Evolutionary conservation across 2,888 invertebrate species (phyloP).

Genomic region (Thalpophila matura): DNA sequence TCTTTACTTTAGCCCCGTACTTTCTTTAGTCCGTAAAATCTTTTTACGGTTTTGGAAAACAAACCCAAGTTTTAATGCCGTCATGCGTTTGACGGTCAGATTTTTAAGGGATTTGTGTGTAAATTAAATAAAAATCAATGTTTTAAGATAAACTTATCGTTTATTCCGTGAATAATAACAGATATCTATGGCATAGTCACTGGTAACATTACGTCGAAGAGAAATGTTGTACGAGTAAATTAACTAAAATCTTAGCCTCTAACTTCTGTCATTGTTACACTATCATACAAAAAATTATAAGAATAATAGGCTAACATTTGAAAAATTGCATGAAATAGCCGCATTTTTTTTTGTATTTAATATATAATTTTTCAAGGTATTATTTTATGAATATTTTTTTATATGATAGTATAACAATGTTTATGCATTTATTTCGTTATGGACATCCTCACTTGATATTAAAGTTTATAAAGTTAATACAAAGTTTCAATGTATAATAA

Average conservation of each 20-base stretch:
- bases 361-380: neutral
- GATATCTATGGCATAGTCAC: slow-evolving; percentile 89
- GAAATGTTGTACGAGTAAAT: slow-evolving; percentile 67
- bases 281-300: slow-evolving; percentile 23
- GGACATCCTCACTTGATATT: slow-evolving; percentile 15
- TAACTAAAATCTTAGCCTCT: slow-evolving; percentile 80
- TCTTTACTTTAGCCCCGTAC: no score
- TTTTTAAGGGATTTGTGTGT: neutral
- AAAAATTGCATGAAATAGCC: no score
- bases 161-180: slow-evolving; percentile 88
- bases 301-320: no score
- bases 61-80: no score
- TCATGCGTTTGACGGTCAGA: no score
- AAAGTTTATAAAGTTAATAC: slow-evolving; percentile 15
- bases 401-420: slow-evolving; percentile 39
- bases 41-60: no score
- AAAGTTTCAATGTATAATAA: slow-evolving; percentile 4
- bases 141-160: slow-evolving; percentile 72
- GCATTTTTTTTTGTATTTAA: no score
- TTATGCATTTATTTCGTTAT: slow-evolving; percentile 16
- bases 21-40: no score
- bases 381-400: neutral
- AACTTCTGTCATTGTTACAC: slow-evolving; percentile 59
- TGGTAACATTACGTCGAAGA: slow-evolving; percentile 85
- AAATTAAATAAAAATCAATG: slow-evolving; percentile 55